These are phyloP conservation scores for Platycnemis pennipes DNA, from an alignment of 2,888 invertebrate species.

Conservation along the genomic window DNA sequence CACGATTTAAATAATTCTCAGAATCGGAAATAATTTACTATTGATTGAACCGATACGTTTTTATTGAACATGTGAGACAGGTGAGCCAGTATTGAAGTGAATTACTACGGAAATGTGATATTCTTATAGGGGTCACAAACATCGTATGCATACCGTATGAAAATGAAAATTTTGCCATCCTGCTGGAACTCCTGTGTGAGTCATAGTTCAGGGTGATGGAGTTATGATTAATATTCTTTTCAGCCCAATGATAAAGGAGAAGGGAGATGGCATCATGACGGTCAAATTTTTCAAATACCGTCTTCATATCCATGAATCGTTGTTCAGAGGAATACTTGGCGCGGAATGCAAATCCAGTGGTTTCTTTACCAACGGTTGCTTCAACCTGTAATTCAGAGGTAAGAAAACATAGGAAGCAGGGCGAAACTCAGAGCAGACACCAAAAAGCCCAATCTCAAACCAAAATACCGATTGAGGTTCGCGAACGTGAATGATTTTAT, in stretches of 20 bases:
- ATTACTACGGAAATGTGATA: too few species aligned
- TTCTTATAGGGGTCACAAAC: too few species aligned
- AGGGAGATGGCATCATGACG: slow-evolving; percentile 75
- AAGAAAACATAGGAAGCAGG: too few species aligned
- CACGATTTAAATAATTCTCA: too few species aligned
- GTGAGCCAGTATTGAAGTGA: too few species aligned
- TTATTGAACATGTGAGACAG: too few species aligned
- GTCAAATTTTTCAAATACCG: slow-evolving; percentile 75
- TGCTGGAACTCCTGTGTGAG: slow-evolving; percentile 79
- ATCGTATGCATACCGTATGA: slow-evolving; percentile 76
- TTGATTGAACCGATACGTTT: too few species aligned
- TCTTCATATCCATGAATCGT: slow-evolving; percentile 78
- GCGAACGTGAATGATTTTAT: slow-evolving; percentile 72
- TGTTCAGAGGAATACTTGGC: slow-evolving; percentile 81
- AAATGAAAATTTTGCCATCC: slow-evolving; percentile 78
- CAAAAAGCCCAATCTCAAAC: not conserved
- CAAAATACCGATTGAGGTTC: slow-evolving; percentile 72
- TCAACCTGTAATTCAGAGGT: slow-evolving; percentile 6
- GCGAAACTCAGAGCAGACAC: not conserved
- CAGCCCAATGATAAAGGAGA: slow-evolving; percentile 75
- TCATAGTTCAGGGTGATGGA: slow-evolving; percentile 81
- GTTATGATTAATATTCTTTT: slow-evolving; percentile 79
- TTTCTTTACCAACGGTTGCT: slow-evolving; percentile 72
- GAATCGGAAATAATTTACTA: too few species aligned
- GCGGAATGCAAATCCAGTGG: slow-evolving; percentile 81